Evolutionary conservation across 1,140 invertebrate species (phyloP).

Genomic region (Helicoverpa armigera): DNA sequence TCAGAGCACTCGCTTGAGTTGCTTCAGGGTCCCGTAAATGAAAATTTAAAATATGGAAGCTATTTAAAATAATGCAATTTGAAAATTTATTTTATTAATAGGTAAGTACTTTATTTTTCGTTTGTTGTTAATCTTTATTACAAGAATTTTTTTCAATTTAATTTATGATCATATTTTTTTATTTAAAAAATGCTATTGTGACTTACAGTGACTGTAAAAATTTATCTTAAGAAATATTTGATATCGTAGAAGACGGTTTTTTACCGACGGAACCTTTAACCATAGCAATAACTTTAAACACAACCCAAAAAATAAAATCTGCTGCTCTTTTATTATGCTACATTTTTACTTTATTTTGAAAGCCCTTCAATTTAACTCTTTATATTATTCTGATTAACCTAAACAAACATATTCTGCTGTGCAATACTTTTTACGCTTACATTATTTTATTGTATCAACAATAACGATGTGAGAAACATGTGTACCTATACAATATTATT

Average conservation of each 20-base stretch:
- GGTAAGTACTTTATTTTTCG: too few species aligned
- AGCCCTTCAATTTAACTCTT: slow-evolving; percentile 57
- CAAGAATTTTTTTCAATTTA: too few species aligned
- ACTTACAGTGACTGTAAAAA: too few species aligned
- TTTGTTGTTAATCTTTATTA: too few species aligned
- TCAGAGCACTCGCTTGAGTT: slow-evolving; percentile 57
- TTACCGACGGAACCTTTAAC: neutral
- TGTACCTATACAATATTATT: slow-evolving; percentile 5
- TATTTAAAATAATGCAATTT: neutral
- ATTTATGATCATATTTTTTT: too few species aligned
- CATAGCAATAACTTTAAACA: neutral
- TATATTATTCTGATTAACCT: slow-evolving; percentile 67
- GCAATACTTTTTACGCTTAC: slow-evolving; percentile 23
- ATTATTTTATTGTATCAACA: slow-evolving; percentile 14
- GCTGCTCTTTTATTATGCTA: slow-evolving; percentile 36
- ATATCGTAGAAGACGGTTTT: too few species aligned
- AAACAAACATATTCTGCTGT: slow-evolving; percentile 64
- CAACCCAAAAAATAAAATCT: neutral
- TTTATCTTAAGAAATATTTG: too few species aligned
- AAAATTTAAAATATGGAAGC: slow-evolving; percentile 14
- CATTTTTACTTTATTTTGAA: slow-evolving; percentile 44
- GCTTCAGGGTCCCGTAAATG: slow-evolving; percentile 55
- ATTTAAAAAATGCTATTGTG: too few species aligned
- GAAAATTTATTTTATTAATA: too few species aligned
- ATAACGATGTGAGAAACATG: neutral